A percentile compares a stretch with the other conserved stretches of the same genome.
Evolutionary conservation across 2,888 invertebrate species (phyloP).

Genomic region (Mythimna ferrago): DNA sequence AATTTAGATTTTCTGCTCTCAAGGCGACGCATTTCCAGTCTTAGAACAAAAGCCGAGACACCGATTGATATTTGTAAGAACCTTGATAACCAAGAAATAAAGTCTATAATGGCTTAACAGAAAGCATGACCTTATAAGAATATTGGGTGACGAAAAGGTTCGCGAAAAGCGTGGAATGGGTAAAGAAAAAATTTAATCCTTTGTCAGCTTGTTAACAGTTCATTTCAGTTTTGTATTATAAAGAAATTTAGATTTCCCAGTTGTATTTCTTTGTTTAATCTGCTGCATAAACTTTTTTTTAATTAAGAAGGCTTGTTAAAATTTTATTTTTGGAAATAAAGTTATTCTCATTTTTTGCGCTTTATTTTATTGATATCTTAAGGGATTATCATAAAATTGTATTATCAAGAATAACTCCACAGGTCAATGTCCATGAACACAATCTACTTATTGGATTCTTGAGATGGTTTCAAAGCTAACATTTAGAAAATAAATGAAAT

Average conservation of each 20-base stretch:
- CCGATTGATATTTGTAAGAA: slow-evolving; percentile 62
- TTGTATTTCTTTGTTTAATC: slow-evolving; percentile 32
- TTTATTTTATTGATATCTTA: not conserved
- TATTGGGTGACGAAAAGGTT: slow-evolving; percentile 79
- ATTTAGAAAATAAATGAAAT: not conserved
- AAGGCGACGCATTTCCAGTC: slow-evolving; percentile 78
- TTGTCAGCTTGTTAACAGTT: slow-evolving; percentile 60
- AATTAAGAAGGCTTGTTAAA: not conserved
- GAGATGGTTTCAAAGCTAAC: not conserved
- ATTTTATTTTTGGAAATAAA: slow-evolving; percentile 5
- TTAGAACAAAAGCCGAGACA: slow-evolving; percentile 81
- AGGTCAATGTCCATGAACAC: no score
- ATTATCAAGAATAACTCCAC: not conserved
- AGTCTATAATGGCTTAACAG: slow-evolving; percentile 69
- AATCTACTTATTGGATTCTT: not conserved
- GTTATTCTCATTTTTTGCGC: not conserved
- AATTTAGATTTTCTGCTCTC: slow-evolving; percentile 79
- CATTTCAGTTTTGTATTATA: slow-evolving; percentile 52
- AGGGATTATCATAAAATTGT: not conserved
- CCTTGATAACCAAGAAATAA: slow-evolving; percentile 69
- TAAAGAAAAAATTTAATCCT: slow-evolving; percentile 54
- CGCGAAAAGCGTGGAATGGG: slow-evolving; percentile 69
- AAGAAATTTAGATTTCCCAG: slow-evolving; percentile 45
- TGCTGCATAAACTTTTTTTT: slow-evolving; percentile 24
- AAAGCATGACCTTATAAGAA: slow-evolving; percentile 74